Evolutionary conservation across 2,113 vertebrate genomes (phyloP).

Genomic region (Onychorhynchus coronatus): DNA sequence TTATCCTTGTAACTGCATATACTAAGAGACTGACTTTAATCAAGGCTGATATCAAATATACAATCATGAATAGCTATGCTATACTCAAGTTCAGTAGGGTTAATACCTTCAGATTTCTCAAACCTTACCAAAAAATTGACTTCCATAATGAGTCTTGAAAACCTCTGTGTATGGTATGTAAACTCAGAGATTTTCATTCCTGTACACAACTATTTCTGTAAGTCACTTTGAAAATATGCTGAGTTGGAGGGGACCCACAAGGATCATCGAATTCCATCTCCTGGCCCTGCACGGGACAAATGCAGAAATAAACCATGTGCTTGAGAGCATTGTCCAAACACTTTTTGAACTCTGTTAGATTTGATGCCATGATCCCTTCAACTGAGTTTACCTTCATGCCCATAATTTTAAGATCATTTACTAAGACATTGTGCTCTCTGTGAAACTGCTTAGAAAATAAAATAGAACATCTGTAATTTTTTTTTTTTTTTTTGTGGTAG

Average conservation of each 20-base stretch:
- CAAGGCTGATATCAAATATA: neutral
- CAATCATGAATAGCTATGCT: neutral
- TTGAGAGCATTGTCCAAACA: neutral
- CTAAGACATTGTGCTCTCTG: neutral
- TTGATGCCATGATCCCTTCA: accelerated
- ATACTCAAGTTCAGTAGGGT: neutral
- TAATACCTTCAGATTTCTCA: neutral
- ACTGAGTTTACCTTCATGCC: neutral
- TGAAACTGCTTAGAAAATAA: neutral
- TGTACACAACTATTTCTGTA: neutral
- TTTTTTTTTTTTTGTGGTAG: neutral
- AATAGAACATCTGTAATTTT: neutral
- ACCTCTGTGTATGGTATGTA: neutral
- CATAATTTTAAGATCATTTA: neutral
- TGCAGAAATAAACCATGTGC: neutral
- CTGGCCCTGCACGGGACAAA: too few relatives aligned
- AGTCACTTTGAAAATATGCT: neutral
- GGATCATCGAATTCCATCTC: neutral
- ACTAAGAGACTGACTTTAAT: neutral
- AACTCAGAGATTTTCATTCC: neutral
- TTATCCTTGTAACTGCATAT: neutral
- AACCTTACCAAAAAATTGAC: neutral
- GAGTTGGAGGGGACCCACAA: neutral
- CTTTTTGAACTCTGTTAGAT: neutral
- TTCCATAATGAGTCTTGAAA: neutral